Conservation (phyloP, 2,888 invertebrate species). For the Branchipolynoe longqiensis region DNA sequence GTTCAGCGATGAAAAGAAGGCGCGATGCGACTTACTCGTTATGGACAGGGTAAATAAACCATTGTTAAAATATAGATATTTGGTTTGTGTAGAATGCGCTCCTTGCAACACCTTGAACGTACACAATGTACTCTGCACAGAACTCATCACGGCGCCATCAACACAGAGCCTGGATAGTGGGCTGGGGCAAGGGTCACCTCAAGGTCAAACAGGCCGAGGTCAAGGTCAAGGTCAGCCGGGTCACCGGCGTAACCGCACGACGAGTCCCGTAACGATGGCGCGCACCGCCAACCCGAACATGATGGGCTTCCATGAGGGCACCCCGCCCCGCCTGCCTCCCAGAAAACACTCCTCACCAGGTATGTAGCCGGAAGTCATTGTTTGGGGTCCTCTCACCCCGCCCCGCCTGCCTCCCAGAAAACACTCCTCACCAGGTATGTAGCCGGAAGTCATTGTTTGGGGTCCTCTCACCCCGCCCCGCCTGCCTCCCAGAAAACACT, state of each 20-base stretch:
- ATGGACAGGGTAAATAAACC: background rate
- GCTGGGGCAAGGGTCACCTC: constrained; percentile 6
- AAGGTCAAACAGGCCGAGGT: constrained; percentile 5
- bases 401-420: constrained; percentile 32
- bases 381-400: too few species aligned
- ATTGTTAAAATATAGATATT: background rate
- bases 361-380: too few species aligned
- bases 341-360: constrained; percentile 34
- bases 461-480: background rate
- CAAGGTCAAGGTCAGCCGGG: background rate
- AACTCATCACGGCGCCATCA: constrained; percentile 58
- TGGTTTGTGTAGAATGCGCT: too few species aligned
- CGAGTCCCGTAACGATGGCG: background rate
- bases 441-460: too few species aligned
- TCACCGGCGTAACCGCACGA: constrained; percentile 8
- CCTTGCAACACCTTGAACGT: background rate
- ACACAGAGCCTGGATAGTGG: constrained; percentile 58
- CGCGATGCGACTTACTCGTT: background rate
- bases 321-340: constrained; percentile 23
- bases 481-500: constrained; percentile 34
- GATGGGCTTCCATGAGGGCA: constrained; percentile 14
- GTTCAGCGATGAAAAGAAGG: background rate
- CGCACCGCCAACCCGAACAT: constrained; percentile 13
- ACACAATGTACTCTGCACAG: too few species aligned
- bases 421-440: constrained; percentile 33